Evolutionary conservation across 1,140 invertebrate species (phyloP).

Genomic region (Cheumatopsyche charites): DNA sequence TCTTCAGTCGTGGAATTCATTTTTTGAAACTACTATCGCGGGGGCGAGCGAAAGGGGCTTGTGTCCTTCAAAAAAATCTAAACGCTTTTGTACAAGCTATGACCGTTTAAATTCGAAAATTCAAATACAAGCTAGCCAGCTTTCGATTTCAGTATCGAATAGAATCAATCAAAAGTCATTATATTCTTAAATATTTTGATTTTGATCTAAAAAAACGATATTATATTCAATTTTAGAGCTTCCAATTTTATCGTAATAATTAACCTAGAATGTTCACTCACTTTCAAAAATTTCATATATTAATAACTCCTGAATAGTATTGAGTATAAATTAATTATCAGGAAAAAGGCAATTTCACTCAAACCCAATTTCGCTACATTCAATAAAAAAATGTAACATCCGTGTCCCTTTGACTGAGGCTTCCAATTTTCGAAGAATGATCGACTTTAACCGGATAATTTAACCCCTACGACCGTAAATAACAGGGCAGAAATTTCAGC

Average conservation of each 20-base stretch:
- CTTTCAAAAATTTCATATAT: too few species aligned
- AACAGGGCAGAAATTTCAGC: conserved; percentile 32
- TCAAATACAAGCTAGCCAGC: neutral
- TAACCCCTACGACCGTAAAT: conserved; percentile 36
- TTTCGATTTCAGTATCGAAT: too few species aligned
- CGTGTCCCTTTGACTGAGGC: conserved; percentile 22
- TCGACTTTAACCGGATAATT: conserved; percentile 31
- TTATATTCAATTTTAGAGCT: too few species aligned
- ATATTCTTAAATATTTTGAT: too few species aligned
- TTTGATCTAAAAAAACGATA: too few species aligned
- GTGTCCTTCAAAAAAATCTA: conserved; percentile 5
- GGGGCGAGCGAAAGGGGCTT: conserved; percentile 10
- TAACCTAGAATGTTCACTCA: too few species aligned
- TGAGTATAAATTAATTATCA: too few species aligned
- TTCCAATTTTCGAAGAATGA: conserved; percentile 31
- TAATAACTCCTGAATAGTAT: too few species aligned
- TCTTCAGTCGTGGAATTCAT: conserved; percentile 39
- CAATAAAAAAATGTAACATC: conserved; percentile 33
- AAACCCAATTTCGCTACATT: too few species aligned
- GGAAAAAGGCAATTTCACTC: too few species aligned
- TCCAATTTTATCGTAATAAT: too few species aligned
- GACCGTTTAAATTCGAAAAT: neutral
- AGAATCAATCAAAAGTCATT: too few species aligned
- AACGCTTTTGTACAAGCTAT: neutral
- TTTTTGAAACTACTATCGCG: conserved; percentile 38